phyloP scores from a whole-genome alignment of 2,113 vertebrate genomes.

The Oplegnathus fasciatus region DNA sequence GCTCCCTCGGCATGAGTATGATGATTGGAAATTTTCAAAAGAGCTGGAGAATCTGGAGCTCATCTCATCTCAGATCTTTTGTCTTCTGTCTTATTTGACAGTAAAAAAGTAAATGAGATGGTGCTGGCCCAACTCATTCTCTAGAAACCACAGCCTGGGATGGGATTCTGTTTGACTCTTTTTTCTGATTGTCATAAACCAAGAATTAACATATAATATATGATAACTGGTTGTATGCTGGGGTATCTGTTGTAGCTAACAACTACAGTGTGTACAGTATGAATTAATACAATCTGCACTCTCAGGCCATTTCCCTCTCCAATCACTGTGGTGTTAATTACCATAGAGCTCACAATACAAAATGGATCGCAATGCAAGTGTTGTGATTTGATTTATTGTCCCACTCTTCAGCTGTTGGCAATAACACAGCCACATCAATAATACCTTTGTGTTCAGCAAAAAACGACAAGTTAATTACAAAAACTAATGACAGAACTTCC shows the following conservation, averaged over 20 bases:
- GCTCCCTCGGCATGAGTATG: background rate
- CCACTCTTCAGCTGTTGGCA: slow-evolving; percentile 58
- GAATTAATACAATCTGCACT: slow-evolving; percentile 15
- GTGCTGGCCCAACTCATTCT: background rate
- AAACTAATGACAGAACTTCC: slow-evolving; percentile 49
- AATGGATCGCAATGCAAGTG: slow-evolving; percentile 42
- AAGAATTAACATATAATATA: background rate
- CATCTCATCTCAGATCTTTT: slow-evolving; percentile 53
- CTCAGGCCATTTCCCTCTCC: slow-evolving; percentile 14
- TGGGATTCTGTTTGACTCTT: background rate
- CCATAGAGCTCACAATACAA: slow-evolving; percentile 28
- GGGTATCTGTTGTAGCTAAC: slow-evolving; percentile 1
- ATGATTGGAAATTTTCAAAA: slow-evolving; percentile 51
- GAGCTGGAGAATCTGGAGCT: slow-evolving; percentile 28
- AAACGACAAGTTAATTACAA: slow-evolving; percentile 64
- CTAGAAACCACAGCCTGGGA: background rate
- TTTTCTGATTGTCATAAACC: background rate
- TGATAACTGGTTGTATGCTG: background rate
- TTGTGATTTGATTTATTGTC: slow-evolving; percentile 62
- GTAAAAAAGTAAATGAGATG: slow-evolving; percentile 1
- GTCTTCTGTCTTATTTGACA: slow-evolving; percentile 31
- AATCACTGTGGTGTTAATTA: slow-evolving; percentile 35
- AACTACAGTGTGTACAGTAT: slow-evolving; percentile 2
- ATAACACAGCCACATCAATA: slow-evolving; percentile 56
- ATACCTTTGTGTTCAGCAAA: slow-evolving; percentile 52